Conservation (phyloP, 2,797 vertebrate species). For the Paguma larvata region DNA sequence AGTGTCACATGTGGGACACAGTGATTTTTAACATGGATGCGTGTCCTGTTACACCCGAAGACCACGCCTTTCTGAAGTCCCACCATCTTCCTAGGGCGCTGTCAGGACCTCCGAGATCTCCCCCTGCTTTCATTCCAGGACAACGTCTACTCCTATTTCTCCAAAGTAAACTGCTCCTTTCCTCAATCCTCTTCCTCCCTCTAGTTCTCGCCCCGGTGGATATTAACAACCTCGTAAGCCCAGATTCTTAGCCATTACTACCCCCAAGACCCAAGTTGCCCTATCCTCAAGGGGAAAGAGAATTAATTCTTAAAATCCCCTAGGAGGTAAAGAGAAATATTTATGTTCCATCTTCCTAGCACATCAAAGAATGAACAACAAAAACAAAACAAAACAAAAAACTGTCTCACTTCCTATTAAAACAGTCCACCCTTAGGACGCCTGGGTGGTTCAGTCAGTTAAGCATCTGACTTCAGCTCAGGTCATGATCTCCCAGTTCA, state of each 20-base stretch:
- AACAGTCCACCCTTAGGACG: too few relatives aligned
- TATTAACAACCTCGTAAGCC: not conserved
- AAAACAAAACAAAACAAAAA: not conserved
- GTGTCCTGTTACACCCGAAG: too few relatives aligned
- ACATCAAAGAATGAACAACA: not conserved
- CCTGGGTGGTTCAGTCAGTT: too few relatives aligned
- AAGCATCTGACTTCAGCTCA: too few relatives aligned
- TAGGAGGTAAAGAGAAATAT: not conserved
- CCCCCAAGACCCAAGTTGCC: not conserved
- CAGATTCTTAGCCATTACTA: not conserved
- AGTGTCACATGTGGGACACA: not conserved
- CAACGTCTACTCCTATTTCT: not conserved
- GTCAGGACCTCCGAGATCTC: not conserved
- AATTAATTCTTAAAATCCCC: constrained; percentile 3
- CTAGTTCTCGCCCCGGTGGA: not conserved
- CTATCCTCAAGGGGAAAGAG: not conserved
- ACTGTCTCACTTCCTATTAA: not conserved
- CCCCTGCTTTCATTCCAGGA: not conserved
- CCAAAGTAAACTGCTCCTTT: constrained; percentile 47
- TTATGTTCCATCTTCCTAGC: not conserved
- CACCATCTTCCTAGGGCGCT: not conserved
- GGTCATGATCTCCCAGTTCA: too few relatives aligned
- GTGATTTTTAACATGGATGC: not conserved
- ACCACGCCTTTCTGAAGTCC: not conserved
- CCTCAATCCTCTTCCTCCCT: not conserved